phyloP scores from a whole-genome alignment of 2,797 vertebrate genomes.

The Sciurus carolinensis region DNA sequence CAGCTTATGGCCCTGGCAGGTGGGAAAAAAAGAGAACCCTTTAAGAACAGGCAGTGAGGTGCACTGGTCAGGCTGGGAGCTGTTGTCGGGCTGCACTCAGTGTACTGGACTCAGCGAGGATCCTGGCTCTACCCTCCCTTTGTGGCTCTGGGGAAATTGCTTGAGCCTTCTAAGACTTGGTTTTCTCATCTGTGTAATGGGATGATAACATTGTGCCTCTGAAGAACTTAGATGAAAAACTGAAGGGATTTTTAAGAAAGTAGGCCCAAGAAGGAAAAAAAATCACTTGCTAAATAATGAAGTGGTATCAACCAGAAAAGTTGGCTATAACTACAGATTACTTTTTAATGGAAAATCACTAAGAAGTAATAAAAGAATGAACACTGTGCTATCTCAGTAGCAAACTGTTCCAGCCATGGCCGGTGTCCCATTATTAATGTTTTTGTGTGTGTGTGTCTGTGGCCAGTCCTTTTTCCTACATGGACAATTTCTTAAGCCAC shows the following conservation, averaged over 20 bases:
- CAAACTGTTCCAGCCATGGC: slow-evolving; percentile 4
- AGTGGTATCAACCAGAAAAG: slow-evolving; percentile 12
- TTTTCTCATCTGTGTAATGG: neutral
- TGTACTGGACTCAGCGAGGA: neutral
- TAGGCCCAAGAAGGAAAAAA: neutral
- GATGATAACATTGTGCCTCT: neutral
- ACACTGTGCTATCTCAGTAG: neutral
- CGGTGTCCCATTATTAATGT: neutral
- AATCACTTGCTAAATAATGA: neutral
- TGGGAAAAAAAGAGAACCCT: neutral
- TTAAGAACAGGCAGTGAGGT: neutral
- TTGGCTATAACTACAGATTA: neutral
- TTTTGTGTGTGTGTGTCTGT: neutral
- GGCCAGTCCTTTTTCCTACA: neutral
- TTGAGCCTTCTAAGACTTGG: neutral
- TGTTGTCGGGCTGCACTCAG: neutral
- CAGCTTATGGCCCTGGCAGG: neutral
- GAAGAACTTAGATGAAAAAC: neutral
- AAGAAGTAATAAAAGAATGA: slow-evolving; percentile 49
- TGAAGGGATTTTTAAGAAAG: slow-evolving; percentile 31
- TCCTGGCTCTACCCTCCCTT: neutral
- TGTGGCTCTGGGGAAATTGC: neutral
- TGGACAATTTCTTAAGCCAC: slow-evolving; percentile 19
- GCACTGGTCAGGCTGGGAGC: neutral
- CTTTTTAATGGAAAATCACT: slow-evolving; percentile 63